Evolutionary conservation across 2,797 vertebrate species (phyloP).

Genomic region (Poeciliopsis presidionis): DNA sequence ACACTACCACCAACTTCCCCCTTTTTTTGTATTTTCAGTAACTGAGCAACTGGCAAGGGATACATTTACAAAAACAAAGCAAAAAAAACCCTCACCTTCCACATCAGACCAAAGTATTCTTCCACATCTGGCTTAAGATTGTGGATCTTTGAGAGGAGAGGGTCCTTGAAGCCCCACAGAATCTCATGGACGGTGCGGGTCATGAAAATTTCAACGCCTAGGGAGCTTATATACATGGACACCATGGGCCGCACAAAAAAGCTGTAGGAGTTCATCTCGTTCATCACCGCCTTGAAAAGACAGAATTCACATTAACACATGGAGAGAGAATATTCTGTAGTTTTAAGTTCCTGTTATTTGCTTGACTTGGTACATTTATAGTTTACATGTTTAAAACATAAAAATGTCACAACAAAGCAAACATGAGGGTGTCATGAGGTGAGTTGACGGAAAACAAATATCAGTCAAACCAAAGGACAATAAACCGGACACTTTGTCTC

Average conservation of each 20-base stretch:
- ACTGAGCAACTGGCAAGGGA: not conserved
- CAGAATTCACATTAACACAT: not conserved
- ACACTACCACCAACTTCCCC: not conserved
- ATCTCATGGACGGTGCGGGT: slow-evolving; percentile 81
- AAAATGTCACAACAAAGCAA: slow-evolving; percentile 25
- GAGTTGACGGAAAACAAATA: not conserved
- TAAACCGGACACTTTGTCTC: slow-evolving; percentile 42
- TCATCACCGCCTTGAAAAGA: slow-evolving; percentile 77
- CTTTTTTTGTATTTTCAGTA: slow-evolving; percentile 12
- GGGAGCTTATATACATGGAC: slow-evolving; percentile 70
- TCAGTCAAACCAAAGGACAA: not conserved
- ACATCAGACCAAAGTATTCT: slow-evolving; percentile 84
- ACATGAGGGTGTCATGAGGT: slow-evolving; percentile 16
- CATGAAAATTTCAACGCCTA: slow-evolving; percentile 76
- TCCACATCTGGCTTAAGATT: slow-evolving; percentile 78
- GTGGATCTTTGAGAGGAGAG: slow-evolving; percentile 77
- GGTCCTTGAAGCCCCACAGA: slow-evolving; percentile 86
- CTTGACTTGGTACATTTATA: slow-evolving; percentile 7
- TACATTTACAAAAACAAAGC: not conserved
- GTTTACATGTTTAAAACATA: not conserved
- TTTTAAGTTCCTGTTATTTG: not conserved
- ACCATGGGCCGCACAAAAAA: slow-evolving; percentile 68
- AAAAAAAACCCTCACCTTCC: slow-evolving; percentile 74
- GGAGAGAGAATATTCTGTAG: not conserved
- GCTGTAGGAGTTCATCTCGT: slow-evolving; percentile 77